Evolutionary conservation across 2,797 vertebrate species (phyloP), one percentile per base, ranked within the genome.

Genomic region (Cephalopachus bancanus): DNA sequence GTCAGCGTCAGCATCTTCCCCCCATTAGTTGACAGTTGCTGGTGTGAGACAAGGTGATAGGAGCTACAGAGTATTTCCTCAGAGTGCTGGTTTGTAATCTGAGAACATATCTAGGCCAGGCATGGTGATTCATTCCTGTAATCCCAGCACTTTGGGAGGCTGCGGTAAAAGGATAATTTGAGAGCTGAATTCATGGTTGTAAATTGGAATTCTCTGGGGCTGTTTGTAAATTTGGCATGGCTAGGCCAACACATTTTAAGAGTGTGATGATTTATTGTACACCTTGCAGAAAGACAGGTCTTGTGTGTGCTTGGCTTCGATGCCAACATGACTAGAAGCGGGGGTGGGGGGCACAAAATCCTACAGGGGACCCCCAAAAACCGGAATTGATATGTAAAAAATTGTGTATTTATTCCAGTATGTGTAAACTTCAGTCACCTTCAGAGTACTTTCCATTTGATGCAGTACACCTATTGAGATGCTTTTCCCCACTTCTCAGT

Each of bases 151-250:
- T 5, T 44, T 44, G 44, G 44, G 44, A 44, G 44, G 44, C 44
- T 44, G 44, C 3, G 44, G 44, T 44, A 4, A 44, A 44, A 44
- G 44, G 5, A 59, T 59, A 59, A 59, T 59, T 20, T 59, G 20
- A 59, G n/a, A 69, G 17, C 30, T 94, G 67, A 65, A 26, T 84
- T 93, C 65, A 37, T 92, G 20, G 20, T 65, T 93, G 30, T 89
- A 2, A 67, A 81, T 51, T 10, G 76, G 37, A 95, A 76, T 86
- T 95, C 59, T 83, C 20, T 44, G 74, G 44, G 44, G 9, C 11
- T 55, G 24, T 88, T 71, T 89, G 59, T 83, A 95, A 90, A 91
- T 85, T 84, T 79, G 33, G 90, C 53, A 91, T 93, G 88, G 59
- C 16, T 57, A 51, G 7, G 14, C 12, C 6, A 71, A 14, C 5